Base-by-base conservation (phyloP, 2,888 invertebrate genomes). In the Serripes groenlandicus region DNA sequence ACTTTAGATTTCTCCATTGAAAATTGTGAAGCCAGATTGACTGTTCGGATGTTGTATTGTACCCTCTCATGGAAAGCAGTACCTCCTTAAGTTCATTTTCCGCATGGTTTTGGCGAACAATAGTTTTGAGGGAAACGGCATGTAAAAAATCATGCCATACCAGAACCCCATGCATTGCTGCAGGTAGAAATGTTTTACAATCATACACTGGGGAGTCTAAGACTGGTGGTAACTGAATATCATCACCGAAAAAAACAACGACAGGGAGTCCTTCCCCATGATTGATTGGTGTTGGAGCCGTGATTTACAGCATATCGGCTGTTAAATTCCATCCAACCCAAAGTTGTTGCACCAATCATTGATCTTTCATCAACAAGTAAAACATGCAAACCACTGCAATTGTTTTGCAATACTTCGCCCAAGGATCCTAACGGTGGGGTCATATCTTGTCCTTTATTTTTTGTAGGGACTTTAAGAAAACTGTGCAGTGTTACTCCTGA, bases 161-260 rank as follows among this genome's bases (percentile, higher is more conserved):
- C 42, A 83, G n/a, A 28, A 37, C 3, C 23, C 79, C 86, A 83
- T 83, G 81, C 26, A 86, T 66, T n/a, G 73, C 34, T 28, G 85
- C 83, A 49, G 78, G 81, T 15, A 18, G 28, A 32, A 30, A 73
- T 42, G 21, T 54, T 26, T 64, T 76, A 21, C 11, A 28, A 34
- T 9, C 5, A 54, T 70, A 79, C 18, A 87, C 81, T 23, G 85
- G 89, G 30, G 74, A 54, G 70, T 88, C 88, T 60, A 34, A 69
- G n/a, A 89, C 88, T 64, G 86, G 86, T 70, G 86, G 87, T 21
- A 86, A 62, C 49, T 89, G 85, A 34, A 83, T 74, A 75, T 86
- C 89, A 68, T 86, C 85, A 9, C 87, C 87, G 42, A 86, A 60
- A 72, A 87, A 84, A 37, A 66, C 54, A 54, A 75, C 68, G 3